Evolutionary conservation across 2,113 vertebrate genomes (phyloP).

Genomic region (Nibea coibor): DNA sequence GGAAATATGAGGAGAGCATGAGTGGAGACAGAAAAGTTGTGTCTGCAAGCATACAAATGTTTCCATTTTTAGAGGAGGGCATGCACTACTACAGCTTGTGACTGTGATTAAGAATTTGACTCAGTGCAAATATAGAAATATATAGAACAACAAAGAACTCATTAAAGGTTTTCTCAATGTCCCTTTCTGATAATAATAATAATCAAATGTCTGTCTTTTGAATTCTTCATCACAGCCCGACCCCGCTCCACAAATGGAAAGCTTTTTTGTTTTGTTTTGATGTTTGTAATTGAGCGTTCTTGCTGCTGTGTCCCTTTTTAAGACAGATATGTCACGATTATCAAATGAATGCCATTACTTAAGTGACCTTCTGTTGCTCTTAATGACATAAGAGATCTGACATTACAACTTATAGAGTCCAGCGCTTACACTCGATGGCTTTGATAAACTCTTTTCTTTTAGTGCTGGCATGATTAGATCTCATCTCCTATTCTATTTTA

Average conservation of each 20-base stretch:
- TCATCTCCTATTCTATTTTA: slow-evolving; percentile 26
- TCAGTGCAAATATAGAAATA: not conserved
- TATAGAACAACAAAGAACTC: not conserved
- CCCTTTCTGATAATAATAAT: not conserved
- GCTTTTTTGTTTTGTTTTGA: not conserved
- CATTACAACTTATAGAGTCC: slow-evolving; percentile 14
- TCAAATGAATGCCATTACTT: slow-evolving; percentile 5
- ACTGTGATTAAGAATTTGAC: not conserved
- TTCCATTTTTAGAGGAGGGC: slow-evolving; percentile 34
- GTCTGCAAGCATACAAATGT: not conserved
- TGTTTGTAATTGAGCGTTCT: slow-evolving; percentile 5
- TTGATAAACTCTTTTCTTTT: slow-evolving; percentile 36
- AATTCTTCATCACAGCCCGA: slow-evolving; percentile 2
- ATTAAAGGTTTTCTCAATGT: not conserved
- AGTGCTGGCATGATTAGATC: slow-evolving; percentile 11
- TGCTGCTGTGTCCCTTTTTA: slow-evolving; percentile 7
- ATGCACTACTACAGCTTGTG: not conserved
- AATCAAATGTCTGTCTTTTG: not conserved
- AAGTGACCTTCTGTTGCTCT: not conserved
- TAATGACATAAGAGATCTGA: slow-evolving; percentile 16
- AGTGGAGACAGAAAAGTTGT: slow-evolving; percentile 7
- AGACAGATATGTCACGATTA: slow-evolving; percentile 4
- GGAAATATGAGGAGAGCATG: not conserved
- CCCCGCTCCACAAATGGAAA: not conserved
- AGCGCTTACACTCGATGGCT: slow-evolving; percentile 16